phyloP scores from a whole-genome alignment of 2,797 vertebrate species.

The Momotus momota region DNA sequence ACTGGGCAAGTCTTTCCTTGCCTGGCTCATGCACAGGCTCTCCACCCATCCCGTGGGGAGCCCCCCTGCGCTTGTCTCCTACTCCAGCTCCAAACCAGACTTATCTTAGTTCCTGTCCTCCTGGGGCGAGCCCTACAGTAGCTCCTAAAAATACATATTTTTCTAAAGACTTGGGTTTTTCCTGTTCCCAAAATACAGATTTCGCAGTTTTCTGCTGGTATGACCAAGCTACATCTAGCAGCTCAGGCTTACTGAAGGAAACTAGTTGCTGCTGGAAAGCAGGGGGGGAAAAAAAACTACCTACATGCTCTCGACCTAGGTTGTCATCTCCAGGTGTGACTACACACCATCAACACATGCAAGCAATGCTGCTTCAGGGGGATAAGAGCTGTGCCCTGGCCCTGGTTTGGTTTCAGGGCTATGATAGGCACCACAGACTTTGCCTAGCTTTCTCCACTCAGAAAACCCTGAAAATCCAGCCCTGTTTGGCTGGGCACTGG shows the following conservation, averaged over 20 bases:
- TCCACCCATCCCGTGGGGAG: not conserved
- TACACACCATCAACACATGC: not conserved
- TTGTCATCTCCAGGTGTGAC: not conserved
- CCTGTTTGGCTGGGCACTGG: not conserved
- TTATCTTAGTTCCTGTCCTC: not conserved
- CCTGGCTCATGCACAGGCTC: not conserved
- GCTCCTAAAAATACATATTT: not conserved
- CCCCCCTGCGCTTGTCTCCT: not conserved
- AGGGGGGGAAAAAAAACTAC: not conserved
- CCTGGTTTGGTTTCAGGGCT: not conserved
- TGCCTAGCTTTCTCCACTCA: not conserved
- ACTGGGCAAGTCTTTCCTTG: not conserved
- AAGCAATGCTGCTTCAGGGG: not conserved
- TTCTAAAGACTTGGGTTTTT: not conserved
- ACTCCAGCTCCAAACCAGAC: not conserved
- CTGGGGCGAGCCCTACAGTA: not conserved
- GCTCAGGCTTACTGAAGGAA: not conserved
- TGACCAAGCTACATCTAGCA: not conserved
- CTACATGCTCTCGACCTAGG: rapidly evolving
- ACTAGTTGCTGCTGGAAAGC: not conserved
- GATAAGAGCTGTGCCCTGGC: not conserved
- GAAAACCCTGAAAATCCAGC: not conserved
- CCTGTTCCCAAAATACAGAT: not conserved
- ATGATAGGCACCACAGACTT: not conserved
- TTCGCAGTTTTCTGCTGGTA: not conserved